Evolutionary conservation across 2,113 vertebrate species (phyloP), one percentile per base, ranked within the genome.

Genomic region (Suricata suricatta): DNA sequence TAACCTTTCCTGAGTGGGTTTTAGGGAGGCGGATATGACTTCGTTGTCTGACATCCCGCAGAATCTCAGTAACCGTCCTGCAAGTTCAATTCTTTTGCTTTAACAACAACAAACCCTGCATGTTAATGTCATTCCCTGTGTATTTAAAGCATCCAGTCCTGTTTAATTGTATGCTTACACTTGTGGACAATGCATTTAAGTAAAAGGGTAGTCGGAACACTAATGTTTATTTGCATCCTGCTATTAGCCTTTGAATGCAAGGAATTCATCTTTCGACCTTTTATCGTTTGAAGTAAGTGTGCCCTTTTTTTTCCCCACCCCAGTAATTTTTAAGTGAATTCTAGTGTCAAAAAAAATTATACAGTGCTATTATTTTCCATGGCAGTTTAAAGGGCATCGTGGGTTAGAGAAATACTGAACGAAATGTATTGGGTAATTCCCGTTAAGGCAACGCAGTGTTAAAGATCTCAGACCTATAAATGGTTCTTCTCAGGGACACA

Each of bases 341-440:
- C 15, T 82, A 2, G 31, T 85, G 84, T 83, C 31, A 63, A n/a
- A 54, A 54, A 95, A 97, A 95, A 94, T 96, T 88, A 52, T 66
- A 90, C 57, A 16, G 2, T 54, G 77, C 5, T 86, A 1, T 50
- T 95, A 31, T 98, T 90, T 63, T 60, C 94, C 95, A n/a, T 94
- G 79, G 2, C 79, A 47, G 79, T 68, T 97, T 89, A 93, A 96
- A 96, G 95, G 90, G 12, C 88, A 94, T 74, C 81, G 68, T 47
- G 1, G 44, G 52, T 71, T 25, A 1, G 31, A 71, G 16, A 27
- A 10, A 29, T 91, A 80, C 95, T n/a, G 27, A 52, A 94, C 41
- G 6, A 72, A 8, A 31, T 83, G 12, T 93, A 60, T 86, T 93
- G 33, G 81, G 4, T 76, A 12, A 60, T 54, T 83, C 80, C 87